Evolutionary conservation across 2,113 vertebrate species (phyloP).

Genomic region (Elgaria multicarinata): DNA sequence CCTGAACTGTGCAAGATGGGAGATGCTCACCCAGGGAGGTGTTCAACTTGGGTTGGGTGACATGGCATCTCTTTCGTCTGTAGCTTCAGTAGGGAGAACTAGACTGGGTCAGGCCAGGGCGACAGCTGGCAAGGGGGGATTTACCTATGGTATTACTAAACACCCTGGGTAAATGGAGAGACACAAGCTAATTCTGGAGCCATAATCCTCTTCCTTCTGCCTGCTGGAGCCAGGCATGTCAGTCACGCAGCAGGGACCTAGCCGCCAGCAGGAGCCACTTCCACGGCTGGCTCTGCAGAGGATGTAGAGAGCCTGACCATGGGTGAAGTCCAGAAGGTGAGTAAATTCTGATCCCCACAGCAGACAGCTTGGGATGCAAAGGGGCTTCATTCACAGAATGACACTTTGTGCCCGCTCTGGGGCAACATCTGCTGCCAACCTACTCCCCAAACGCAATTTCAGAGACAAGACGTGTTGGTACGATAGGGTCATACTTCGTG

Average conservation of each 20-base stretch:
- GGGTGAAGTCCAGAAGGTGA: constrained; percentile 89
- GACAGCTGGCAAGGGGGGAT: constrained; percentile 86
- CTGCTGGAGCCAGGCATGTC: constrained; percentile 41
- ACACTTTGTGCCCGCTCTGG: background rate
- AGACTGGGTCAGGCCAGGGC: constrained; percentile 19
- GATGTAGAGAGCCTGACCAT: constrained; percentile 76
- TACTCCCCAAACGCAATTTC: background rate
- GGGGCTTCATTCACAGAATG: background rate
- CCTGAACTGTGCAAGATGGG: background rate
- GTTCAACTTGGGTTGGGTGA: background rate
- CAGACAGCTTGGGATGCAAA: rapidly evolving
- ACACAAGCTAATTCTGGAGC: constrained; percentile 85
- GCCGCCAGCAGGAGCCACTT: constrained; percentile 19
- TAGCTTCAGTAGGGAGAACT: background rate
- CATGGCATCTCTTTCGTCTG: background rate
- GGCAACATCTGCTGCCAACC: background rate
- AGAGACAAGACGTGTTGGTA: background rate
- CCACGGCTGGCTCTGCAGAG: background rate
- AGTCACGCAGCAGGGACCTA: constrained; percentile 15
- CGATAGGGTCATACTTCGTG: background rate
- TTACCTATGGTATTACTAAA: constrained; percentile 88
- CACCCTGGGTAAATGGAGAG: constrained; percentile 79
- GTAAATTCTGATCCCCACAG: background rate
- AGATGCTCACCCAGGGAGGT: background rate
- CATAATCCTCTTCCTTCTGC: constrained; percentile 80